Base-by-base conservation (phyloP, 2,888 invertebrate species). In the Hyposoter dolosus region DNA sequence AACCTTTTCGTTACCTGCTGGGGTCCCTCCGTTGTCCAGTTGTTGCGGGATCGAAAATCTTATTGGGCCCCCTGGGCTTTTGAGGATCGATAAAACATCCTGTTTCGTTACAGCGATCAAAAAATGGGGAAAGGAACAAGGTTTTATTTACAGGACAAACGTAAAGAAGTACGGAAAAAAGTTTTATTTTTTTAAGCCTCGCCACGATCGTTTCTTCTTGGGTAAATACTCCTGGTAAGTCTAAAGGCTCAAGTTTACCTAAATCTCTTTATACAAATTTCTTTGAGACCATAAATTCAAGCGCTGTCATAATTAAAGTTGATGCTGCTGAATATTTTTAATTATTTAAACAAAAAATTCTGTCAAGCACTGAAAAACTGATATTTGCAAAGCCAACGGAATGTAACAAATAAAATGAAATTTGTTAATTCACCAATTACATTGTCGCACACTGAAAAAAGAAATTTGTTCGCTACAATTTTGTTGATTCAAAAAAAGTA, bases 121-220 rank as follows among this genome's bases (percentile, higher is more conserved):
- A 60, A 6, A 72, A 72, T n/a, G n/a, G 50, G 35, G 72, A 40
- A 72, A 19, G 53, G 53, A 53, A 56, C 53, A 56, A 72, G 32
- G 19, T 53, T 35, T 72, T 72, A 53, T 72, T 72, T 72, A 53
- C 72, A 19, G 72, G 47, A 32, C 15, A 74, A 60, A 56, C 72
- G 19, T 53, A 19, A 56, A 19, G 72, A 56, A 53, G 47, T n/a
- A 4, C 10, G 23, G 12, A 56, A 53, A 72, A 35, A 35, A 10
- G n/a, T 23, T 53, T 19, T 19, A n/a, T 50, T 50, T 71, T n/a
- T 47, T 56, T 32, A n/a, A 72, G 35, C 40, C 53, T 72, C 53
- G 35, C 53, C 35, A 72, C 40, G 35, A 40, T 53, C 35, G 32
- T 53, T 32, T 53, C 32, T 47, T 40, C 53, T 53, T 50, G 71